Conservation (phyloP, 2,113 vertebrate genomes). For the Serilophus lunatus region DNA sequence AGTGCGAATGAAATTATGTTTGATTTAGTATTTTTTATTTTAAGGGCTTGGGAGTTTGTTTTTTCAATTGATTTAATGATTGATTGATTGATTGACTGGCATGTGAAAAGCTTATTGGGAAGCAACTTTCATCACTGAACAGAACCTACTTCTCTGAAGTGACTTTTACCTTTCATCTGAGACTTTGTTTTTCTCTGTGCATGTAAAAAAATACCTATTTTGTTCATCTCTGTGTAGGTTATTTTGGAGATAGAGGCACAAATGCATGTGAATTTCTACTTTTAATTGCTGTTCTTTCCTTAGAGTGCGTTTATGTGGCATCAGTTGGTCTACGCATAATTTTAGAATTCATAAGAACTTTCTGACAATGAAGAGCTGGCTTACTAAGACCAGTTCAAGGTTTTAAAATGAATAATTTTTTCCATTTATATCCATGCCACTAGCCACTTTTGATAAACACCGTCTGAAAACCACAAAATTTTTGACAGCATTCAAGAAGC, state of each 20-base stretch:
- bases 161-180: neutral
- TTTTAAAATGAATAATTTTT: conserved; percentile 48
- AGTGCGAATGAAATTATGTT: neutral
- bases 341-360: conserved; percentile 42
- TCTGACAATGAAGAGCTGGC: neutral
- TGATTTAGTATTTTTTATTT: neutral
- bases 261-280: neutral
- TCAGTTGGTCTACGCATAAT: neutral
- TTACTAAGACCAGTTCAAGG: neutral
- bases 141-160: neutral
- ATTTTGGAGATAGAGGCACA: neutral
- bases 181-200: neutral
- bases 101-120: neutral
- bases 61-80: neutral
- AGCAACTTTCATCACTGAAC: neutral
- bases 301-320: neutral
- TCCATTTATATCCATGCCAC: conserved; percentile 26
- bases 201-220: neutral
- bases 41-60: neutral
- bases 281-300: neutral
- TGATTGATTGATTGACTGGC: neutral
- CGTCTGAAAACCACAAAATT: neutral
- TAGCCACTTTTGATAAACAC: neutral
- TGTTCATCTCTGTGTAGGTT: neutral
- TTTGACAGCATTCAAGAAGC: neutral